Conservation (phyloP, 2,113 vertebrate genomes). For the Gymnogyps californianus region DNA sequence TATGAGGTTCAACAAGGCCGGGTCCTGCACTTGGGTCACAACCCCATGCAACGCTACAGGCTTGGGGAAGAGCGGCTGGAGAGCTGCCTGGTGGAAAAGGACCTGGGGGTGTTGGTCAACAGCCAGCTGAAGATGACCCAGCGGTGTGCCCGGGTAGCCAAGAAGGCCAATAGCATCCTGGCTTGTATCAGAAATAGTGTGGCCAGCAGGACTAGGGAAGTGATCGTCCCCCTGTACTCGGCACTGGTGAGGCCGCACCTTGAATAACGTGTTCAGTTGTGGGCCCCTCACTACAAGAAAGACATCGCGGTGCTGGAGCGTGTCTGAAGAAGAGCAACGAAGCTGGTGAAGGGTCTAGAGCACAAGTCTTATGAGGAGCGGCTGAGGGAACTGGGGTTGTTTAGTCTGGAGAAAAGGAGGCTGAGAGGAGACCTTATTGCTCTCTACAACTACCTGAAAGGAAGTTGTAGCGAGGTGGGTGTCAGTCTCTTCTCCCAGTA, state of each 20-base stretch:
- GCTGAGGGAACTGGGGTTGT: not conserved
- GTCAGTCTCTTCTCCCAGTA: too few relatives aligned
- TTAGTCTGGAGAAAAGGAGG: not conserved
- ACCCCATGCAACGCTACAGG: too few relatives aligned
- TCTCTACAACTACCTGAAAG: not conserved
- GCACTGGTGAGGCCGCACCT: not conserved
- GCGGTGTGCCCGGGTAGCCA: not conserved
- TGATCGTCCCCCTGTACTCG: too few relatives aligned
- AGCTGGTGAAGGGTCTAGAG: not conserved
- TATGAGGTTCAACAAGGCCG: too few relatives aligned
- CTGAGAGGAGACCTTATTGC: not conserved
- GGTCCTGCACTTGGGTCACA: too few relatives aligned
- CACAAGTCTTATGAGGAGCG: not conserved
- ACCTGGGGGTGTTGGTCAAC: too few relatives aligned
- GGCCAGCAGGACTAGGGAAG: not conserved
- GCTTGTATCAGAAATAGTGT: not conserved
- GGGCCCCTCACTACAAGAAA: not conserved
- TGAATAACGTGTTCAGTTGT: not conserved
- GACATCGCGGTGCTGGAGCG: not conserved
- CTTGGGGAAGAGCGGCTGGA: too few relatives aligned
- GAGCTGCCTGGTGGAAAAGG: too few relatives aligned
- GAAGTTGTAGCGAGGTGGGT: not conserved
- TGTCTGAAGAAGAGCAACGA: rapidly evolving
- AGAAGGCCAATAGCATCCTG: not conserved
- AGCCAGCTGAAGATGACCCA: too few relatives aligned